Evolutionary conservation across 2,797 vertebrate genomes (phyloP), one percentile per base, ranked within the genome.

Genomic region (Anabacerthia variegaticeps): DNA sequence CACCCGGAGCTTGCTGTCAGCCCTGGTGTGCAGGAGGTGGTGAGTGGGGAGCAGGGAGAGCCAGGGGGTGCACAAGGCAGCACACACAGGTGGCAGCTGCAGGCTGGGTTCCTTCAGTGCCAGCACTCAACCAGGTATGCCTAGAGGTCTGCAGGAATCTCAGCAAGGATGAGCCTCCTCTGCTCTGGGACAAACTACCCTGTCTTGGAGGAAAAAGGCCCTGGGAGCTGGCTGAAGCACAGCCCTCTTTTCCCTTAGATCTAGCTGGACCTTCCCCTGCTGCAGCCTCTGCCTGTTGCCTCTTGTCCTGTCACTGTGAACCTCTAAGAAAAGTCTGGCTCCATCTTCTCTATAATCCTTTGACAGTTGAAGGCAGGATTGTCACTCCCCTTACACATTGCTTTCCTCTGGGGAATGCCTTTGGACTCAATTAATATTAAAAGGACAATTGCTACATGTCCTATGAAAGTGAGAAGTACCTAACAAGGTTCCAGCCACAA

Each of bases 1-100:
- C 1, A 0, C 26, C 48, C 86, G 0, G 59, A n/a, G 15, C 71
- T 84, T 1, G 2, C 1, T 1, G 51, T 52, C 43, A 54, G 51
- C 75, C 59, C 49, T 1, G 30, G 66, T 52, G 10, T 9, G 12
- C 46, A 73, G 30, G 36, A 95, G 7, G 22, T 1, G 80, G 84
- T 78, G 36, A 93, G 89, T 74, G 56, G 23, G 80, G 0, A 72
- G 71, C 77, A 63, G 61, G 61, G 52, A 14, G 27, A 36, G 32
- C 68, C 44, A n/a, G 46, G 23, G 43, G 20, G 27, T 28, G 20
- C 51, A 75, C 56, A n/a, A 58, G 43, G 30, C 32, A 41, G 23
- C 49, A 14, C 18, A 7, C 2, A 3, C 6, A n/a, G n/a, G 16
- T 23, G 30, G 24, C 54, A 43, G 34, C 55, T n/a, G 75, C 76